Conservation (phyloP, 2,888 invertebrate species). For the Tetranychus truncatus region DNA sequence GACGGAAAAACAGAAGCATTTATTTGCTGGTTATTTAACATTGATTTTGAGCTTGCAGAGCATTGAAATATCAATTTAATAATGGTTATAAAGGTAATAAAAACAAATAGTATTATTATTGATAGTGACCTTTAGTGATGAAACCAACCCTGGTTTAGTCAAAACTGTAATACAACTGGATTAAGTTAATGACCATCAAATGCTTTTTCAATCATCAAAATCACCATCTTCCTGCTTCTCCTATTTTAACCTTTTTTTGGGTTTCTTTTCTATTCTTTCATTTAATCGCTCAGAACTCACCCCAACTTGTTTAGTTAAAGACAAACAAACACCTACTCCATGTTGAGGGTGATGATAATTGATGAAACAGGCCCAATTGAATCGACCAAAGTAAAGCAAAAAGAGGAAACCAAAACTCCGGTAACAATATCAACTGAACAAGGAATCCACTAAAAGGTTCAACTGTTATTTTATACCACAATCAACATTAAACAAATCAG, state of each 20-base stretch:
- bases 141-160: neutral
- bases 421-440: neutral
- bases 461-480: neutral
- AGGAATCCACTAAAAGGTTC: neutral
- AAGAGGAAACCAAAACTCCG: neutral
- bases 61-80: neutral
- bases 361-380: neutral
- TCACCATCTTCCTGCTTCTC: neutral
- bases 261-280: no score
- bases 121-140: neutral
- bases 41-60: no score
- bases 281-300: no score
- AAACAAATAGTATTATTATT: neutral
- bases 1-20: no score
- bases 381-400: neutral
- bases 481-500: no score
- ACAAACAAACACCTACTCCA: neutral
- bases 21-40: no score
- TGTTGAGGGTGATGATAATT: neutral
- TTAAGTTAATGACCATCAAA: constrained; percentile 1
- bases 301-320: neutral
- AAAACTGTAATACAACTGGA: neutral
- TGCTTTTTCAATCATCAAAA: neutral
- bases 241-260: no score
- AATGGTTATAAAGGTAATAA: neutral